Evolutionary conservation across 2,797 vertebrate genomes (phyloP).

Genomic region (Cossypha dichroa): DNA sequence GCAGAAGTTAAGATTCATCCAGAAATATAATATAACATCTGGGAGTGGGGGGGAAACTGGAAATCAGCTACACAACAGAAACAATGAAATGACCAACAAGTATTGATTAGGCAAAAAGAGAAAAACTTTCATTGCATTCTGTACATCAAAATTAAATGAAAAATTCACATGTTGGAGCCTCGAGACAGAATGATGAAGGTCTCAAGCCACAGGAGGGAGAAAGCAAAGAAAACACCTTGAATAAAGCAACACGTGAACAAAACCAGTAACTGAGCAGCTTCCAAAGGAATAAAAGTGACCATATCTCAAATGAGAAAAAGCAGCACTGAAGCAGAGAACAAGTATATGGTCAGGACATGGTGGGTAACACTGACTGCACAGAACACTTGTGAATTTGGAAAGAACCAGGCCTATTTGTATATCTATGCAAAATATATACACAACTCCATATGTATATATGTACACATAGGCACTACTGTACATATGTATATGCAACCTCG

Average conservation of each 20-base stretch:
- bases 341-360: background rate
- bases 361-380: slow-evolving; percentile 62
- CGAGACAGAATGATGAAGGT: background rate
- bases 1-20: slow-evolving; percentile 41
- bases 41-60: background rate
- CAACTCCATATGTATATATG: slow-evolving; percentile 73
- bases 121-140: slow-evolving; percentile 27
- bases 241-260: background rate
- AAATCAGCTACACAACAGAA: slow-evolving; percentile 43
- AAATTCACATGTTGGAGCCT: slow-evolving; percentile 15
- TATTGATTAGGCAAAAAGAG: background rate
- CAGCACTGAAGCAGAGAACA: slow-evolving; percentile 31
- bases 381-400: slow-evolving; percentile 17
- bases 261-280: background rate
- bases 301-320: background rate
- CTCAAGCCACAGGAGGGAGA: background rate
- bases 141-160: slow-evolving; percentile 50
- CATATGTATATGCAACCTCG: slow-evolving; percentile 50
- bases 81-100: slow-evolving; percentile 43
- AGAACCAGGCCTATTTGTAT: slow-evolving; percentile 51
- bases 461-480: slow-evolving; percentile 70
- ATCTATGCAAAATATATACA: slow-evolving; percentile 76
- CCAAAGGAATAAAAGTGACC: background rate
- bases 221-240: background rate
- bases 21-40: slow-evolving; percentile 61